phyloP scores from a whole-genome alignment of 2,888 invertebrate genomes.

The Synergus itoensis region DNA sequence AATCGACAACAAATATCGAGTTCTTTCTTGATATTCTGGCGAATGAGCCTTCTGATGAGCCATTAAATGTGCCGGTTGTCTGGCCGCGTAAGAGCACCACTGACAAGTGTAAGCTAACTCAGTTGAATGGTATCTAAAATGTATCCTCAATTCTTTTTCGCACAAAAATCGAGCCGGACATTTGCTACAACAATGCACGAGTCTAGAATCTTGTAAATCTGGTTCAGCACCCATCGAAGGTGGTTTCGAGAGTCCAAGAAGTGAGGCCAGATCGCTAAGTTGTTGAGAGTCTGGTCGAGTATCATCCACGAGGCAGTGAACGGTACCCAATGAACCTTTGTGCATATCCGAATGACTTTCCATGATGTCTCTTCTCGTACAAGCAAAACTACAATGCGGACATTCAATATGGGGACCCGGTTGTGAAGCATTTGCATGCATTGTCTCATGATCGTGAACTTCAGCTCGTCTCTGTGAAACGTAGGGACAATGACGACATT shows the following conservation, averaged over 20 bases:
- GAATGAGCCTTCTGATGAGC: constrained; percentile 88
- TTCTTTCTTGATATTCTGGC: constrained; percentile 88
- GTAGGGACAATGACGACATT: constrained; percentile 91
- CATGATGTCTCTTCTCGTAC: constrained; percentile 85
- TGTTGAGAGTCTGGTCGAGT: constrained; percentile 80
- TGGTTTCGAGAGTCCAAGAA: constrained; percentile 65
- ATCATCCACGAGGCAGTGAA: constrained; percentile 85
- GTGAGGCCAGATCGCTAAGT: constrained; percentile 66
- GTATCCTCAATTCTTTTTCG: constrained; percentile 86
- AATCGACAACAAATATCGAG: constrained; percentile 83
- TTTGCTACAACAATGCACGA: constrained; percentile 86
- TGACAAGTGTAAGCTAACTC: constrained; percentile 85
- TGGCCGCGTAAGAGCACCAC: constrained; percentile 87
- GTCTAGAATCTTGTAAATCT: constrained; percentile 67
- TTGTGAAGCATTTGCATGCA: constrained; percentile 81
- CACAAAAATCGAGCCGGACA: constrained; percentile 92
- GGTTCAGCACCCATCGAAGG: constrained; percentile 69
- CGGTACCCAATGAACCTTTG: constrained; percentile 84
- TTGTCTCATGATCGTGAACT: constrained; percentile 90
- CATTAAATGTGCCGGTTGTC: constrained; percentile 84
- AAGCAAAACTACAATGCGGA: constrained; percentile 89
- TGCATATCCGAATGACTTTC: constrained; percentile 88
- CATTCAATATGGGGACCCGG: constrained; percentile 82
- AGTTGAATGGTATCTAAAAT: constrained; percentile 85
- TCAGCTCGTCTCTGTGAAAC: constrained; percentile 89